These are phyloP conservation scores for Ophonus ardosiacus DNA, from an alignment of 2,888 invertebrate species.

Conservation along the genomic window DNA sequence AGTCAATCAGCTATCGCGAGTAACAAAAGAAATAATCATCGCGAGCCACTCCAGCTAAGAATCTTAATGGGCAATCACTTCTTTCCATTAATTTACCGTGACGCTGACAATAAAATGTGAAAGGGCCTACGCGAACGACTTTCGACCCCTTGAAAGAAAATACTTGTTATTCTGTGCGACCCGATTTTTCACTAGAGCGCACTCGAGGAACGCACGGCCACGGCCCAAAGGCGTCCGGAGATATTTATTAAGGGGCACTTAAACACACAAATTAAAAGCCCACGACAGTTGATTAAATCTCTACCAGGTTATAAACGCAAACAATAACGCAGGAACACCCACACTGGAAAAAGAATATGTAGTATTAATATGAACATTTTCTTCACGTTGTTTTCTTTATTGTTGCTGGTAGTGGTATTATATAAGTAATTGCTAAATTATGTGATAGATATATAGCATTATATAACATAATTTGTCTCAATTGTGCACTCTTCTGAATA, in stretches of 20 bases:
- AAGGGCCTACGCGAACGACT: constrained; percentile 60
- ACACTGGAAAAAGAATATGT: background rate
- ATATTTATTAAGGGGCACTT: constrained; percentile 36
- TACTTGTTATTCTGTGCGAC: constrained; percentile 62
- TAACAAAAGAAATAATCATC: constrained; percentile 63
- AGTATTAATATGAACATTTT: too few species aligned
- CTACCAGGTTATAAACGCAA: background rate
- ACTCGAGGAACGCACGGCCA: constrained; percentile 43
- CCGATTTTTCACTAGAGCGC: constrained; percentile 62
- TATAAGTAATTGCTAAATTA: too few species aligned
- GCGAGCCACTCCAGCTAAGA: constrained; percentile 57
- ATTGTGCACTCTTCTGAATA: too few species aligned
- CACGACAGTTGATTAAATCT: constrained; percentile 5
- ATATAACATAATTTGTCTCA: too few species aligned
- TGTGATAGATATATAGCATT: too few species aligned
- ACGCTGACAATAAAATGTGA: constrained; percentile 63
- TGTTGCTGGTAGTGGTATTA: too few species aligned
- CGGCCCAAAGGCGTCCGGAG: constrained; percentile 38
- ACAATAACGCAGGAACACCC: background rate
- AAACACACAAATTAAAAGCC: constrained; percentile 29
- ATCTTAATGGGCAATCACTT: constrained; percentile 64
- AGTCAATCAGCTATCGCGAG: constrained; percentile 57
- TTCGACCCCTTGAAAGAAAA: constrained; percentile 63
- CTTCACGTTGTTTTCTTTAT: too few species aligned
- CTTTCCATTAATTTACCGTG: constrained; percentile 63